Base-by-base conservation (phyloP, 2,797 vertebrate species). In the Myotis myotis region DNA sequence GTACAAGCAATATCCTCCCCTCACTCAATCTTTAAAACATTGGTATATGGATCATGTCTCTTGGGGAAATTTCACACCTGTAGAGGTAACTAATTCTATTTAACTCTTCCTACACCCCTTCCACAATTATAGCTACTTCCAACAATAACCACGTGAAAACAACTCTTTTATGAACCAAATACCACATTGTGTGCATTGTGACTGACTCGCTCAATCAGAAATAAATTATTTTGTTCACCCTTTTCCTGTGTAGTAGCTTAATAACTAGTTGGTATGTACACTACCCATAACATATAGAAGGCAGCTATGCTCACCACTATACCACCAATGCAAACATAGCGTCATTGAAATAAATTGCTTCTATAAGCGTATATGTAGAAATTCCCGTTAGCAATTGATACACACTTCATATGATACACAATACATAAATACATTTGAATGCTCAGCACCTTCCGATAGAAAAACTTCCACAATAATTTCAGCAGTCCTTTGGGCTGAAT, bases 261-360 rank as follows among this genome's bases (percentile, higher is more conserved):
- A 89, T 91, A 97, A 97, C 92, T 74, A 97, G 72, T 75, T 94
- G 96, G 92, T 94, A 94, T 96, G 62, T 97, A 96, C 96, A 96
- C 66, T 93, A 88, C 90, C 57, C 93, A 68, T 80, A 95, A n/a
- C 66, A 93, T 83, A 22, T 83, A 49, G 97, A 98, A 98, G 97
- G 98, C 98, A 97, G 97, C 98, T 98, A 96, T 98, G 97, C 97
- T 98, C 94, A 97, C 98, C 98, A 98, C 98, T 98, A 97, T 97
- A 97, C 97, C 98, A 98, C 97, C 97, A 98, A 97, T 96, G 97
- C 60, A 49, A 83, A 44, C 94, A 75, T 75, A 96, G 36, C 78
- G 93, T 95, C 96, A 92, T 38, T 96, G 97, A 92, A 70, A 93
- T 91, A 92, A 55, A 94, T 83, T 80, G 75, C 89, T 93, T 94